Base-by-base conservation (phyloP, 2,888 invertebrate genomes). In the Apodemia duryi region DNA sequence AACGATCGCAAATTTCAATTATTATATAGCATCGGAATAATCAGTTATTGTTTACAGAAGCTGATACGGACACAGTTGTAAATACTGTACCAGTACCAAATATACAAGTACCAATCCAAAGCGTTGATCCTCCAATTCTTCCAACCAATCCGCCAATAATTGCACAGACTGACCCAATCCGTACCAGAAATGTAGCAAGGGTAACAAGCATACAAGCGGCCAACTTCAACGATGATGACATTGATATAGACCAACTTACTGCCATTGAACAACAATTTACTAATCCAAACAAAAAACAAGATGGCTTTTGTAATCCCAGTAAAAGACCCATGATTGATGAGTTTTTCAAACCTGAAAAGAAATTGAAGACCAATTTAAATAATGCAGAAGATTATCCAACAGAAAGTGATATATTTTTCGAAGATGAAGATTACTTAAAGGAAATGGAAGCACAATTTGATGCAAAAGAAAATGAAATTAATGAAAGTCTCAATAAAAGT, bases 361-460 rank as follows among this genome's bases (percentile, higher is more conserved):
- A 80, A 77, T 41, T 78, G 0, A 88, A 83, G 76, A 77, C 77
- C 0, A 78, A 41, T 41, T 41, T 10, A 10, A 41, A 80, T 66
- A 77, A 71, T 10, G 63, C 71, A 3, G 80, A 84, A 4, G 84
- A 85, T 54, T 86, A 84, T 65, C 85, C 84, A 0, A 80, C 84
- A 41, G 68, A 72, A 4, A 64, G 80, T 43, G 86, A 89, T 51
- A 41, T 85, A 49, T 75, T 84, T 11, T 73, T 79, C 2, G 85
- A 88, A 76, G 86, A 90, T 57, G 88, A 88, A 60, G 88, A 88
- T 9, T 82, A 85, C 70, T 75, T 87, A 7, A 77, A 77, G 65
- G 85, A 86, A 66, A 70, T 90, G 6, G 89, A 90, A 75, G 79
- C 79, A 0, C 69, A 82, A 46, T 80, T 86, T 11, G 83, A 87